Evolutionary conservation across 2,888 invertebrate genomes (phyloP).

Genomic region (Dioctria linearis): DNA sequence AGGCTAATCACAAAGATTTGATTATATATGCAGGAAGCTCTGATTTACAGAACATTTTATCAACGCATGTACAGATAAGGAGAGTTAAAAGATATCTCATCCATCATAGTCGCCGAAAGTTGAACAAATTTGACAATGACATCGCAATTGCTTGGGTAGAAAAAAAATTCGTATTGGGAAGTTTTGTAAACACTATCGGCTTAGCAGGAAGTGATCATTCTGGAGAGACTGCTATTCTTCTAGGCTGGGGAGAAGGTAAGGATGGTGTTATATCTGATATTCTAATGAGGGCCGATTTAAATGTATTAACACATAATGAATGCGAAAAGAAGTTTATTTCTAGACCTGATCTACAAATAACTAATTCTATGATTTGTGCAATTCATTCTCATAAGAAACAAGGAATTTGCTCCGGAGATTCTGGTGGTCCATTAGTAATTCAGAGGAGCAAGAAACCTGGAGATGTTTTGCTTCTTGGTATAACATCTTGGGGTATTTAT

Average conservation of each 20-base stretch:
- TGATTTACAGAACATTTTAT: too few relatives aligned
- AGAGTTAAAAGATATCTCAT: neutral
- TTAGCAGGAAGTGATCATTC: neutral
- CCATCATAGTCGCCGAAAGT: neutral
- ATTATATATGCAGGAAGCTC: too few relatives aligned
- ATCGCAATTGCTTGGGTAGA: neutral
- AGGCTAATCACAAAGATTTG: too few relatives aligned
- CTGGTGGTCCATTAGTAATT: constrained; percentile 7
- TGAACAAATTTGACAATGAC: neutral
- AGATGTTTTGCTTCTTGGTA: neutral
- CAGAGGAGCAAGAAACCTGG: neutral
- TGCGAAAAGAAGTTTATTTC: neutral
- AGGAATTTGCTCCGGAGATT: neutral
- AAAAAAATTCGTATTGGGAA: neutral
- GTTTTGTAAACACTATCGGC: neutral
- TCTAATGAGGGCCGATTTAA: neutral
- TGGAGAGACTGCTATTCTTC: neutral
- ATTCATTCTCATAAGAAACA: neutral
- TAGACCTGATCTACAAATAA: neutral
- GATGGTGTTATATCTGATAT: neutral
- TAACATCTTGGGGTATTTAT: neutral
- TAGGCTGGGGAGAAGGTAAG: neutral
- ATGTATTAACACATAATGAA: neutral
- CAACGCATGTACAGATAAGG: neutral
- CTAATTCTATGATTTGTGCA: neutral